Evolutionary conservation across 2,888 invertebrate species (phyloP).

Genomic region (Amblyjoppa fuscipennis): DNA sequence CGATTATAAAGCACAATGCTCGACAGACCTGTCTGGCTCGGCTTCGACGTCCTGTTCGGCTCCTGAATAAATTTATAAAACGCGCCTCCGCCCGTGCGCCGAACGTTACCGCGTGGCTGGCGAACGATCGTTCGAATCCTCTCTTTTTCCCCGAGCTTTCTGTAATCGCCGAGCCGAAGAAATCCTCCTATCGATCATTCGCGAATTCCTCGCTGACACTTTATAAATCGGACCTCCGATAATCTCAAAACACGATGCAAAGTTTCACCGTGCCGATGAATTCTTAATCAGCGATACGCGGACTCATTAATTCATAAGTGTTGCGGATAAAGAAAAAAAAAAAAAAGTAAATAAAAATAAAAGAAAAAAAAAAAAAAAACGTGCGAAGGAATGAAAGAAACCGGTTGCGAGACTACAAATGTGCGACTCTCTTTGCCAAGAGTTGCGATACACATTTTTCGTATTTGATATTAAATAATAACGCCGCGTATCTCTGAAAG

Average conservation of each 20-base stretch:
- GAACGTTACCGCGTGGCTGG: not conserved
- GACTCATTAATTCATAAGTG: constrained; percentile 52
- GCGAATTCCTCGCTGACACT: constrained; percentile 52
- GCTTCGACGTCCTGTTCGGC: constrained; percentile 55
- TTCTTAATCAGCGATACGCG: constrained; percentile 52
- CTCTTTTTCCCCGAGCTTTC: not conserved
- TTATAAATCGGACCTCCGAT: constrained; percentile 44
- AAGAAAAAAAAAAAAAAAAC: not conserved
- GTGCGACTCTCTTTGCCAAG: constrained; percentile 39
- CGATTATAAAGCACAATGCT: constrained; percentile 48
- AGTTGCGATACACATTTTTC: constrained; percentile 25
- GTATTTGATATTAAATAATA: constrained; percentile 35
- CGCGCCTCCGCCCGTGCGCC: constrained; percentile 12
- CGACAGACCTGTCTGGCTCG: constrained; percentile 62
- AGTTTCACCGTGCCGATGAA: constrained; percentile 35
- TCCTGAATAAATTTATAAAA: constrained; percentile 59
- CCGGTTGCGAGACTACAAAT: constrained; percentile 44
- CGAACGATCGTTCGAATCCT: constrained; percentile 1
- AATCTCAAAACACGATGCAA: constrained; percentile 17
- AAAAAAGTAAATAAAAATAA: not conserved
- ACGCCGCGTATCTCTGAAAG: not conserved
- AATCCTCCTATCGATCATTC: constrained; percentile 60
- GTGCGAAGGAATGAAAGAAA: constrained; percentile 30
- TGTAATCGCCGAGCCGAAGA: constrained; percentile 2
- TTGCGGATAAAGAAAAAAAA: constrained; percentile 27